A percentile compares a stretch with the other conserved stretches of the same genome.
Conservation (phyloP, 2,113 vertebrate genomes). For the Lucifuga dentata region DNA sequence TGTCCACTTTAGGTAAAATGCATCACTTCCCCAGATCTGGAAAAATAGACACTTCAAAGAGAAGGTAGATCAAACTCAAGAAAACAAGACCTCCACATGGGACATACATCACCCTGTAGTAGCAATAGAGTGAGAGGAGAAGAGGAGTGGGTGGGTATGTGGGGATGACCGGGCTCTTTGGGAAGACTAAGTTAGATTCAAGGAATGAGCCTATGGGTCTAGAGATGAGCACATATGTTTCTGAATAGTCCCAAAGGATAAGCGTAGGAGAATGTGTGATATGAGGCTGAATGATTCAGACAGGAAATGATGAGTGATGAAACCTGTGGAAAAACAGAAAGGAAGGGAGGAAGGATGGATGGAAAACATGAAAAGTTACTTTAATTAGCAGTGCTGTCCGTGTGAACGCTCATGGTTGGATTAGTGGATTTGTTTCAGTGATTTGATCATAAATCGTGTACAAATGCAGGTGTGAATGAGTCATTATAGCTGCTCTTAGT, state of each 20-base stretch:
- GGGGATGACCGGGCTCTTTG: background rate
- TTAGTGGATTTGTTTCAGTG: slow-evolving; percentile 4
- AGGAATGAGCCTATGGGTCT: slow-evolving; percentile 7
- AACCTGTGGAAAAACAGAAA: slow-evolving; percentile 35
- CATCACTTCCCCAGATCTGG: slow-evolving; percentile 37
- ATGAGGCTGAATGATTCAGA: slow-evolving; percentile 47
- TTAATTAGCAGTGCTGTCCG: slow-evolving; percentile 2
- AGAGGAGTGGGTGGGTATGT: slow-evolving; percentile 5
- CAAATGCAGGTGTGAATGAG: slow-evolving; percentile 5
- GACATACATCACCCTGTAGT: slow-evolving; percentile 37
- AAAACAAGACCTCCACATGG: slow-evolving; percentile 56
- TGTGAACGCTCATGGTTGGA: slow-evolving; percentile 8
- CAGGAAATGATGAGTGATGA: slow-evolving; percentile 49
- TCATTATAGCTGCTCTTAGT: background rate
- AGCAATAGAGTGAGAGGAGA: slow-evolving; percentile 13
- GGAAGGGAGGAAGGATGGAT: slow-evolving; percentile 31
- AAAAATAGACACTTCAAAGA: slow-evolving; percentile 68
- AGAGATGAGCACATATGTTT: slow-evolving; percentile 29
- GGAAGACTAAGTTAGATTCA: slow-evolving; percentile 39
- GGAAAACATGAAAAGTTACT: slow-evolving; percentile 36
- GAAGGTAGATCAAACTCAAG: slow-evolving; percentile 55
- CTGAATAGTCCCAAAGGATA: slow-evolving; percentile 31
- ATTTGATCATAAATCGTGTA: background rate
- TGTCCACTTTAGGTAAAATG: slow-evolving; percentile 44
- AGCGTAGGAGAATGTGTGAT: slow-evolving; percentile 1